Base-by-base conservation (phyloP, 2,888 invertebrate genomes). In the Hyalella azteca region DNA sequence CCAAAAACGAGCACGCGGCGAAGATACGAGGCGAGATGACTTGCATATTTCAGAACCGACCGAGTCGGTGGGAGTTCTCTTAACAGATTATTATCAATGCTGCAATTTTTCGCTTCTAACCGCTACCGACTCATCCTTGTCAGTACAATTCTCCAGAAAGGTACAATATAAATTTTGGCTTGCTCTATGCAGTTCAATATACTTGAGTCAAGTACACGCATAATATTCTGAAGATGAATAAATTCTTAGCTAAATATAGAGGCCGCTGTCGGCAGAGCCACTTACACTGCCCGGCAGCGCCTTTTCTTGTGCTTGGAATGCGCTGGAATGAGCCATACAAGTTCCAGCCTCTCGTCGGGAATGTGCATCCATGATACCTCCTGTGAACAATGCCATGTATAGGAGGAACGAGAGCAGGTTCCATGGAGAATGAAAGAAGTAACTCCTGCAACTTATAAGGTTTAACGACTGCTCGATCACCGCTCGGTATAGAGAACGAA, bases 281-380 rank as follows among this genome's bases (percentile, higher is more conserved):
- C 66, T 66, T 9, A 36, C 66, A 36, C n/a, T 36, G 36, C 19
- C 36, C 66, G 36, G 36, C 66, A 36, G 36, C 36, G 66, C 66
- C 7, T 32, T 22, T 36, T 66, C 66, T 36, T 3, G 32, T 4
- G 39, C 29, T 36, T 15, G 66, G 66, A 66, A 66, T 66, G 66
- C 7, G 36, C 19, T 13, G 66, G 66, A 66, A 66, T 66, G 66
- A 66, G 66, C 36, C 66, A 32, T 66, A 66, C 36, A 36, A 66
- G 66, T 66, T 66, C 66, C 66, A 66, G 66, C 36, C 36, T 66
- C 26, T 7, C 5, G 66, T 2, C 39, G 32, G 66, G 36, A 66
- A 36, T 22, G 54, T 29, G 26, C 29, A 29, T n/a, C n/a, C n/a
- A n/a, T n/a, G n/a, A n/a, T n/a, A 29, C 26, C 26, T 54, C 54